These are phyloP conservation scores for Drosophila kurseongensis DNA, from an alignment of 1,140 invertebrate species.

Conservation along the genomic window DNA sequence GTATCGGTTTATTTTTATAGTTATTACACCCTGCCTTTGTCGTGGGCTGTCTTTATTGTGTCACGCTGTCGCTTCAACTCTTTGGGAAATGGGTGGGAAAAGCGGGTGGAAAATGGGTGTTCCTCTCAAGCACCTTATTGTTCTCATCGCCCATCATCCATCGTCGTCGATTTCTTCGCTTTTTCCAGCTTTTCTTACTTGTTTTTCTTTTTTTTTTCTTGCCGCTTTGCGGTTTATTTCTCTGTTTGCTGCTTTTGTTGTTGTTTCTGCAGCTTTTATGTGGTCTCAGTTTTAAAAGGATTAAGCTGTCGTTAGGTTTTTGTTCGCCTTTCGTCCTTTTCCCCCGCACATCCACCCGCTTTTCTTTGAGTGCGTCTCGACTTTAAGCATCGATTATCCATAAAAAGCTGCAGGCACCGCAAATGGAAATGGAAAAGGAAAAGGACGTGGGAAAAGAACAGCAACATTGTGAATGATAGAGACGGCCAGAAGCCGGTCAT, in stretches of 20 bases:
- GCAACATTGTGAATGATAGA: neutral
- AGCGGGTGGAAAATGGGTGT: slow-evolving; percentile 2
- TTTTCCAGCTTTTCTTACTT: slow-evolving; percentile 7
- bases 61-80: slow-evolving; percentile 68
- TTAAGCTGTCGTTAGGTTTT: slow-evolving; percentile 77
- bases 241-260: slow-evolving; percentile 36
- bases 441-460: neutral
- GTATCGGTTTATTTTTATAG: slow-evolving; percentile 75
- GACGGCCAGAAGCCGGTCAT: slow-evolving; percentile 12
- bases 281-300: slow-evolving; percentile 78
- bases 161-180: slow-evolving; percentile 45
- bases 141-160: slow-evolving; percentile 60
- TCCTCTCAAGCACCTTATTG: slow-evolving; percentile 69
- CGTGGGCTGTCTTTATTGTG: slow-evolving; percentile 73
- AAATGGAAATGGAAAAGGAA: slow-evolving; percentile 7
- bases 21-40: slow-evolving; percentile 73
- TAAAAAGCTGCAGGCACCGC: slow-evolving; percentile 44
- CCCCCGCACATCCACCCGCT: neutral
- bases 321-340: slow-evolving; percentile 16
- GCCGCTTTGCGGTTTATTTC: slow-evolving; percentile 46
- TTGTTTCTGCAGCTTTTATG: slow-evolving; percentile 61
- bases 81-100: slow-evolving; percentile 20
- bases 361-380: slow-evolving; percentile 54
- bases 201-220: slow-evolving; percentile 5
- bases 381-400: slow-evolving; percentile 72